phyloP scores from a whole-genome alignment of 2,888 invertebrate genomes.

The Pyrgus malvae region DNA sequence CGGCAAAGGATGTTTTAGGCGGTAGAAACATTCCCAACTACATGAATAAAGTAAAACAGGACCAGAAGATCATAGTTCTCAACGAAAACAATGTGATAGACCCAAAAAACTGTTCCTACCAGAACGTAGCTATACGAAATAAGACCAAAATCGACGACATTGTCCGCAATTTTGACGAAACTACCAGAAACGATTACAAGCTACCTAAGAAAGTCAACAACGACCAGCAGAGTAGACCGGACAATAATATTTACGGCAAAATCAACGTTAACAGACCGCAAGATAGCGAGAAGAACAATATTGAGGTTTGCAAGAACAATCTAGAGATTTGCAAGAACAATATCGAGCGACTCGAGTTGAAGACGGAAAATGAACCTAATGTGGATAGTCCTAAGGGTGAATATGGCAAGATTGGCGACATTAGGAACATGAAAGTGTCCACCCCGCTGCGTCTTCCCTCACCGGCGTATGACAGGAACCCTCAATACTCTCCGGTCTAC shows the following conservation, averaged over 20 bases:
- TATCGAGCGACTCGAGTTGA: slow-evolving; percentile 16
- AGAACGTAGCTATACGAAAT: slow-evolving; percentile 66
- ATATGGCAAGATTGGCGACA: slow-evolving; percentile 43
- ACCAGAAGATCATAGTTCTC: slow-evolving; percentile 64
- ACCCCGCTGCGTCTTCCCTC: slow-evolving; percentile 44
- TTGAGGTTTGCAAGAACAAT: slow-evolving; percentile 33
- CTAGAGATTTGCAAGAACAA: slow-evolving; percentile 32
- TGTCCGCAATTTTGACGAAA: slow-evolving; percentile 76
- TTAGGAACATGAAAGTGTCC: slow-evolving; percentile 36
- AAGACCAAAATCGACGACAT: slow-evolving; percentile 74
- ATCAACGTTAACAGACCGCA: slow-evolving; percentile 53
- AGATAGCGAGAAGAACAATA: slow-evolving; percentile 30
- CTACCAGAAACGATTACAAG: slow-evolving; percentile 47
- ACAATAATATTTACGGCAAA: slow-evolving; percentile 68
- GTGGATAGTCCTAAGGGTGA: slow-evolving; percentile 30
- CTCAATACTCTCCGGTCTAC: slow-evolving; percentile 69
- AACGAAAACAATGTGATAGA: slow-evolving; percentile 67
- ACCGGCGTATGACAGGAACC: slow-evolving; percentile 63
- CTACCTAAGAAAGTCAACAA: slow-evolving; percentile 70
- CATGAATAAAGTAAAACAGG: slow-evolving; percentile 81
- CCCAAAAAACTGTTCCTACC: slow-evolving; percentile 63
- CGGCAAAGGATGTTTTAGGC: slow-evolving; percentile 90
- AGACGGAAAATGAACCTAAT: slow-evolving; percentile 32
- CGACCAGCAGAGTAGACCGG: slow-evolving; percentile 55
- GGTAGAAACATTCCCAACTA: slow-evolving; percentile 83